phyloP scores from a whole-genome alignment of 2,888 invertebrate genomes.

The Apotomis turbidana region DNA sequence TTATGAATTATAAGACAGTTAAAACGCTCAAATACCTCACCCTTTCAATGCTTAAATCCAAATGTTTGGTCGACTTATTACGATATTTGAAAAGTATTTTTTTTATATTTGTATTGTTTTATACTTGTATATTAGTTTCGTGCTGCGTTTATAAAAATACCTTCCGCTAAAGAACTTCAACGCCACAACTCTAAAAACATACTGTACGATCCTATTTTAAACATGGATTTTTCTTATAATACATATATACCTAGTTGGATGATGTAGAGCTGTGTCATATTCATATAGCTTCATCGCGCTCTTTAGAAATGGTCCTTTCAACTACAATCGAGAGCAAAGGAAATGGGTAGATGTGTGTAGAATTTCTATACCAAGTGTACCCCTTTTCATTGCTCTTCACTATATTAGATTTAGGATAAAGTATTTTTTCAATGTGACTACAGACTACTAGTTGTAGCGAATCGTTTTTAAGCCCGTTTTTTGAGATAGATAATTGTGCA shows the following conservation, averaged over 20 bases:
- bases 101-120: too few species aligned
- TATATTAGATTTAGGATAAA: constrained; percentile 29
- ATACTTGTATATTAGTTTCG: too few species aligned
- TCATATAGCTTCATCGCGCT: constrained; percentile 19
- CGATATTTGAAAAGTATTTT: too few species aligned
- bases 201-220: constrained; percentile 22
- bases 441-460: constrained; percentile 20
- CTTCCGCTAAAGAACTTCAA: neutral
- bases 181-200: constrained; percentile 1
- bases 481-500: constrained; percentile 3
- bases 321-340: neutral
- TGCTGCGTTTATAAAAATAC: neutral
- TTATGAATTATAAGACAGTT: too few species aligned
- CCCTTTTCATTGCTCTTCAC: too few species aligned
- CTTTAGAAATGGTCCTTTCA: constrained; percentile 29
- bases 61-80: too few species aligned
- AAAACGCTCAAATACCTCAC: too few species aligned
- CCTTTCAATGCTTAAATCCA: too few species aligned
- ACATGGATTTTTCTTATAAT: constrained; percentile 25
- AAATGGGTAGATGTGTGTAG: too few species aligned
- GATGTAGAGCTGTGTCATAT: constrained; percentile 25
- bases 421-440: constrained; percentile 37
- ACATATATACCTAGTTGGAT: neutral
- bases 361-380: too few species aligned
- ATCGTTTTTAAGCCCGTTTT: constrained; percentile 13